Conservation (phyloP, 2,113 vertebrate species). For the Leiothrix lutea region DNA sequence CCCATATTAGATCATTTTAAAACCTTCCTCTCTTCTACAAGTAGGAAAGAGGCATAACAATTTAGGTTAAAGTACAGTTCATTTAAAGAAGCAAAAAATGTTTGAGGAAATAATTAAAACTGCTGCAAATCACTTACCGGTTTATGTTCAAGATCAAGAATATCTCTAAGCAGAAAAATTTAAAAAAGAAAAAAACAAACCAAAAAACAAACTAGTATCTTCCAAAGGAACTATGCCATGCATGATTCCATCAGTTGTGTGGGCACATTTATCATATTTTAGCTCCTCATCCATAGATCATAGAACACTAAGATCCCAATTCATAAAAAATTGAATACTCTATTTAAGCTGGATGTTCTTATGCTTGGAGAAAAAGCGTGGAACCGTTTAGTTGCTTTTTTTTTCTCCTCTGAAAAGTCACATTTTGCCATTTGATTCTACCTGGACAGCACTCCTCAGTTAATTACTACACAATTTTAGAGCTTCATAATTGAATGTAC, state of each 20-base stretch:
- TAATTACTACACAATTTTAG: background rate
- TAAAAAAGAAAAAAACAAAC: background rate
- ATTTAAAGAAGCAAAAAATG: conserved; percentile 42
- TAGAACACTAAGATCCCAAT: conserved; percentile 58
- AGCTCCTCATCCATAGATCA: conserved; percentile 52
- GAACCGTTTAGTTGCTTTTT: background rate
- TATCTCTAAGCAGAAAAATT: background rate
- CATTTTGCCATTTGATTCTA: conserved; percentile 38
- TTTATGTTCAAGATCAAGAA: background rate
- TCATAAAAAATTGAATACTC: conserved; percentile 68
- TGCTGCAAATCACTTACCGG: conserved; percentile 24
- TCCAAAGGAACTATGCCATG: background rate
- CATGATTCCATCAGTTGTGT: background rate
- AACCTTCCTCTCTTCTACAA: conserved; percentile 10
- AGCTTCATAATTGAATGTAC: background rate
- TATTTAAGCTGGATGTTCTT: conserved; percentile 49
- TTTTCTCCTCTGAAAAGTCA: conserved; percentile 3
- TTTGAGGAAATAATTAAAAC: conserved; percentile 18
- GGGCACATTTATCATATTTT: conserved; percentile 40
- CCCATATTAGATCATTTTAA: conserved; percentile 12
- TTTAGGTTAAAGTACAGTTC: conserved; percentile 34
- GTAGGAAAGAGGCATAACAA: conserved; percentile 16
- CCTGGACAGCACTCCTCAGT: conserved; percentile 12
- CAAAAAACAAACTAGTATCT: background rate
- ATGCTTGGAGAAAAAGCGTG: conserved; percentile 8